These are phyloP conservation scores for Dryomyza anilis DNA, from an alignment of 2,888 invertebrate species.

Conservation along the genomic window DNA sequence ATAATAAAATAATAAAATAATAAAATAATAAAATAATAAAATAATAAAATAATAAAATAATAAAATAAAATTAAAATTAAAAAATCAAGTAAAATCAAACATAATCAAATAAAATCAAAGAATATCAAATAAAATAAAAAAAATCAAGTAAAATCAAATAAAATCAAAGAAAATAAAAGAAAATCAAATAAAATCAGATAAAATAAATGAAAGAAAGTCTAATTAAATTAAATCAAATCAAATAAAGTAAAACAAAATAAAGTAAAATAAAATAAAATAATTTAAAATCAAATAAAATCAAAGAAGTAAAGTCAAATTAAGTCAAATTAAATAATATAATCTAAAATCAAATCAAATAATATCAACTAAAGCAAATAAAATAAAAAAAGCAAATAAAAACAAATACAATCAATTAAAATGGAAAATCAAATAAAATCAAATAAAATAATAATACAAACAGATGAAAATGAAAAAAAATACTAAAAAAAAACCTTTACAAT, in stretches of 20 bases:
- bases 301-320: not conserved
- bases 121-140: no score
- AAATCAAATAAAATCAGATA: no score
- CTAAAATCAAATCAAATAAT: not conserved
- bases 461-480: not conserved
- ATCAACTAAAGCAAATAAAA: not conserved
- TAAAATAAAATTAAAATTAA: not conserved
- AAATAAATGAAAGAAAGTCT: no score
- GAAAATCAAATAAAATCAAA: not conserved
- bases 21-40: not conserved
- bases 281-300: no score
- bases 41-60: not conserved
- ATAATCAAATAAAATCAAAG: no score
- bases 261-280: not conserved
- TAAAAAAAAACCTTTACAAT: not conserved
- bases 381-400: not conserved
- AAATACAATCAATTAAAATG: not conserved
- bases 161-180: no score
- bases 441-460: not conserved
- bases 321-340: not conserved
- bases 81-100: no score
- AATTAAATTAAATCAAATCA: no score
- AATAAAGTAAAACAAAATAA: not conserved
- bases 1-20: conserved; percentile 3
- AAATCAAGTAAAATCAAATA: no score